Conservation (phyloP, 1,140 invertebrate genomes). For the Drosophila pruinosa region DNA sequence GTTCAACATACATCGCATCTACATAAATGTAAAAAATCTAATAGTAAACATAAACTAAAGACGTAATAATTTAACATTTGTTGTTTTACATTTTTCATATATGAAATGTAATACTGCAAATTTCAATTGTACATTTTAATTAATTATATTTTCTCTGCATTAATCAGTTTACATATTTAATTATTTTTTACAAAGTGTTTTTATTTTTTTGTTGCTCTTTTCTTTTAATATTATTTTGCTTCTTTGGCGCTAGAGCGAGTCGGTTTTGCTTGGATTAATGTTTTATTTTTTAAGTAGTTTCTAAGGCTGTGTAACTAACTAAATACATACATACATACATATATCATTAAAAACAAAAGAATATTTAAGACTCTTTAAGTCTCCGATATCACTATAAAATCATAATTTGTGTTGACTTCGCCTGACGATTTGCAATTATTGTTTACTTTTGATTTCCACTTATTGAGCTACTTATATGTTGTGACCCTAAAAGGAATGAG, state of each 20-base stretch:
- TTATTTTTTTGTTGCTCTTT: conserved; percentile 29
- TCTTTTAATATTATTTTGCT: conserved; percentile 19
- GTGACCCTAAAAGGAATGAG: conserved; percentile 40
- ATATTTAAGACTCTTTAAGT: conserved; percentile 38
- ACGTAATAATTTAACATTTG: conserved; percentile 52
- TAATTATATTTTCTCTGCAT: conserved; percentile 1
- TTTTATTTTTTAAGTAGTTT: conserved; percentile 72
- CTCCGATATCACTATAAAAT: conserved; percentile 13
- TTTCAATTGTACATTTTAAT: conserved; percentile 19
- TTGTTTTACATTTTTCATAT: conserved; percentile 41
- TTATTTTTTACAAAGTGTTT: not conserved
- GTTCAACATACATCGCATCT: conserved; percentile 61
- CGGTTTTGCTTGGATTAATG: conserved; percentile 43
- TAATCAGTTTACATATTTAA: conserved; percentile 13
- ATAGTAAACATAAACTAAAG: conserved; percentile 59
- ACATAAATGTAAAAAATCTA: conserved; percentile 12
- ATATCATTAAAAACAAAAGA: conserved; percentile 30
- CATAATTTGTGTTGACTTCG: conserved; percentile 43
- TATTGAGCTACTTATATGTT: conserved; percentile 31
- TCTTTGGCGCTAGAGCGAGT: conserved; percentile 32
- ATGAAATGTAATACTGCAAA: conserved; percentile 57
- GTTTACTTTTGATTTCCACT: conserved; percentile 49
- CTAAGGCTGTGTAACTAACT: conserved; percentile 80
- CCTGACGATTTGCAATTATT: conserved; percentile 69
- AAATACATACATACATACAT: conserved; percentile 41